Evolutionary conservation across 1,140 invertebrate genomes (phyloP), one percentile per base, ranked within the genome.

Genomic region (Bacillus rossius): DNA sequence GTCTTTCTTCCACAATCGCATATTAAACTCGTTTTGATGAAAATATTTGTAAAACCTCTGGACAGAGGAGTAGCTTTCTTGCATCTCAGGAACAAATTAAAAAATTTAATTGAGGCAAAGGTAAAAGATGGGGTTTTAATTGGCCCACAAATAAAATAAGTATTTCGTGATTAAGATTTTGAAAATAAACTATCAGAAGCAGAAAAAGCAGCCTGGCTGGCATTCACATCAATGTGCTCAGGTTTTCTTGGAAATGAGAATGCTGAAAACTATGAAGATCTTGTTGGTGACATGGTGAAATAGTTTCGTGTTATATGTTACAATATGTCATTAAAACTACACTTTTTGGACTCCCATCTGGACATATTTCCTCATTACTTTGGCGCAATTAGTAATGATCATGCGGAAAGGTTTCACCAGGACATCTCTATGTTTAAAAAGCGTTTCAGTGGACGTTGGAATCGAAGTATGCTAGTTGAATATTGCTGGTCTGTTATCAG

Each of bases 381-480:
- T 22, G 48, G 48, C 23, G 8, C 48, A 22, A 16, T 50, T 26
- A 50, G 48, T 50, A 26, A 50, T 50, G 48, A 50, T 13, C 48
- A 50, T 50, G 48, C 22, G 8, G 48, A 29, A 50, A 4, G 48
- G 17, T 50, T 50, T 50, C 48, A 50, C 23, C 48, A 50, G 23
- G 48, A 50, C 19, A 50, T 50, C 48, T 50, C 48, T 19, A 26
- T 50, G 7, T 22, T 50, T 19, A 5, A 50, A 26, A 22, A 19
- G 23, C 48, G 48, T 26, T 50, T 22, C 23, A 19, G 23, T 19
- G 7, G 48, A 22, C 48, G 48, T 26, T 50, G 48, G 48, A 50
- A 7, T 50, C 22, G 48, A 50, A 26, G 8, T 22, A 50, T 20
- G 48, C 23, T 50, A 26, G 48, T 50, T 50, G 8, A 50, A 19